Base-by-base conservation (phyloP, 2,113 vertebrate genomes). In the Lethenteron reissneri region DNA sequence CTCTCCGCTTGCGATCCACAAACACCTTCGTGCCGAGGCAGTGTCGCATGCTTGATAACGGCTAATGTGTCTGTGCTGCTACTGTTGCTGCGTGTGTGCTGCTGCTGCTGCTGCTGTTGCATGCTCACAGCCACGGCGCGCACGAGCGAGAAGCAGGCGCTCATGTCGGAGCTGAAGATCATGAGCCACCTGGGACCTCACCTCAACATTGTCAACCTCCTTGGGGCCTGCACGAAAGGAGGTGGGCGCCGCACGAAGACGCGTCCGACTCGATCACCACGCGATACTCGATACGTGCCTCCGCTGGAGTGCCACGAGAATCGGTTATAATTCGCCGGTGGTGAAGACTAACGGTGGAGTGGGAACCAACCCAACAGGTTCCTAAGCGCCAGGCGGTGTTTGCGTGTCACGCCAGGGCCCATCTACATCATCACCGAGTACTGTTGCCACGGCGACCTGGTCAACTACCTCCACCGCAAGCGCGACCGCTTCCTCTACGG, bases 351-450 rank as follows among this genome's bases (percentile, higher is more conserved):
- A 15, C 8, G 56, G n/a, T 41, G 19, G 58, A 14, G 19, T 14
- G n/a, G 41, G 25, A 25, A 25, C 25, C 25, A 25, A 25, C 25
- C 25, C 25, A 4, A 25, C 41, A 41, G 41, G 41, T 41, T 41
- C 41, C 41, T 41, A 41, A 41, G 41, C 41, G 41, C 41, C 41
- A 6, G 41, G 41, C 41, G 41, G 41, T 41, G 41, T 41, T 72
- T 72, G 11, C 74, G 71, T 73, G 58, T 77, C 77, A 75, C 72
- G 71, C 19, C 78, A 99, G 94, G 94, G 62, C 94, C 94, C 57
- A 97, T 96, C 81, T 94, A 97, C 77, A 99, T 97, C 73, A 99
- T 99, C 77, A 99, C 94, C 0, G 94, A 99, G 79, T 99, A 96
- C 76, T 99, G 94, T 75, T 92, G 97, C 83, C 88, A 97, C 57